Conservation (phyloP, 2,888 invertebrate species). For the Octonoba sinensis region DNA sequence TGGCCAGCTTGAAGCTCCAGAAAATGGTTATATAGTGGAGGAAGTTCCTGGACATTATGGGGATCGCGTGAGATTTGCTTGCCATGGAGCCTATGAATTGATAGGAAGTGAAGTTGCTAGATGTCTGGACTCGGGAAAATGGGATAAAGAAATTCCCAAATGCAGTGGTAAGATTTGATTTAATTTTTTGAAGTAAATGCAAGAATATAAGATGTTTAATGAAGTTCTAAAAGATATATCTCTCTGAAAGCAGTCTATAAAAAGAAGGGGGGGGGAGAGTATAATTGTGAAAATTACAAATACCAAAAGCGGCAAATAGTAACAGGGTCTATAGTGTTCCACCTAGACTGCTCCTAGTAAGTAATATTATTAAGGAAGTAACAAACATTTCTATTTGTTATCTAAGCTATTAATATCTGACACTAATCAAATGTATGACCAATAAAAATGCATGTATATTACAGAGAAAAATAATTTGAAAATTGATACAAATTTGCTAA, state of each 20-base stretch:
- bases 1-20: slow-evolving; percentile 42
- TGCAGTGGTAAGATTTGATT: slow-evolving; percentile 53
- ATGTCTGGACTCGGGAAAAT: slow-evolving; percentile 51
- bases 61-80: slow-evolving; percentile 84
- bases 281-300: no score
- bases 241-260: neutral
- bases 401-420: no score
- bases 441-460: no score
- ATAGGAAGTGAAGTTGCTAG: slow-evolving; percentile 74
- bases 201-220: neutral
- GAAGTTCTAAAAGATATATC: neutral
- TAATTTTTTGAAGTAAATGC: neutral
- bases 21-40: slow-evolving; percentile 56
- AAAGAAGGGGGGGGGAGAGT: neutral
- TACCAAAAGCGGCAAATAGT: no score
- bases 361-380: no score
- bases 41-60: slow-evolving; percentile 72
- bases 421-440: no score
- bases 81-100: slow-evolving; percentile 83
- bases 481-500: no score
- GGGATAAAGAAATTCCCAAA: slow-evolving; percentile 43
- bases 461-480: no score
- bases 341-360: no score
- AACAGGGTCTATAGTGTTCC: no score
- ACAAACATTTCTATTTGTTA: no score